Conservation (phyloP, 2,797 vertebrate genomes). For the Acanthiza pusilla region DNA sequence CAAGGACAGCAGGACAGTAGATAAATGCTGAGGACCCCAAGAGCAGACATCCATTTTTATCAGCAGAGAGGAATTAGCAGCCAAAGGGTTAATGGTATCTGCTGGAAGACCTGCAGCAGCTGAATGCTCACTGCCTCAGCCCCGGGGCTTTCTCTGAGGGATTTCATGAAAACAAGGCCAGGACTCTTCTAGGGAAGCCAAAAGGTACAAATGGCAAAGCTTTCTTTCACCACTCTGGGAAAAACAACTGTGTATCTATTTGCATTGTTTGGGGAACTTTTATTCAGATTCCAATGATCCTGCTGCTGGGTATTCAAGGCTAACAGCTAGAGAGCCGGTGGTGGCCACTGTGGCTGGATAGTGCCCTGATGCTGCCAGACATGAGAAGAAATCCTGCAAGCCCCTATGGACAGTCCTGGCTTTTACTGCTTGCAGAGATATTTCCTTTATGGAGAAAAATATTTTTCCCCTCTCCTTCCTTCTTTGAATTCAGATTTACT, state of each 20-base stretch:
- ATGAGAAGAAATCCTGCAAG: not conserved
- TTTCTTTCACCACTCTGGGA: not conserved
- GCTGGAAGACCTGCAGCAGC: not conserved
- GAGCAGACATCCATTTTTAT: not conserved
- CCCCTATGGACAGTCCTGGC: not conserved
- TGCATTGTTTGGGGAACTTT: not conserved
- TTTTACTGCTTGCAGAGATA: not conserved
- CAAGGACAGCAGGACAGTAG: not conserved
- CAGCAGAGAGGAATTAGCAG: not conserved
- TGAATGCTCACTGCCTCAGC: not conserved
- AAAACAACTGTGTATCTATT: not conserved
- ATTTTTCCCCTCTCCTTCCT: not conserved
- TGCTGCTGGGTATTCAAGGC: not conserved
- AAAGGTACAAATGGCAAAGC: not conserved
- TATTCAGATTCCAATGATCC: not conserved
- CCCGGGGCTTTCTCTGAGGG: not conserved
- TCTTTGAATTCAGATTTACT: not conserved
- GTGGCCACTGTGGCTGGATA: not conserved
- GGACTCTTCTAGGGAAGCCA: not conserved
- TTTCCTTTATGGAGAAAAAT: not conserved
- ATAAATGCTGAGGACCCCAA: not conserved
- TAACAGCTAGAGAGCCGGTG: accelerated
- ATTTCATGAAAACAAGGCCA: slow-evolving; percentile 13
- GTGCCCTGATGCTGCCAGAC: not conserved
- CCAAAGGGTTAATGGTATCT: slow-evolving; percentile 5